A percentile compares a stretch with the other conserved stretches of the same genome.
These are phyloP conservation scores for Poecile atricapillus DNA, from an alignment of 2,113 vertebrate genomes.

Conservation along the genomic window DNA sequence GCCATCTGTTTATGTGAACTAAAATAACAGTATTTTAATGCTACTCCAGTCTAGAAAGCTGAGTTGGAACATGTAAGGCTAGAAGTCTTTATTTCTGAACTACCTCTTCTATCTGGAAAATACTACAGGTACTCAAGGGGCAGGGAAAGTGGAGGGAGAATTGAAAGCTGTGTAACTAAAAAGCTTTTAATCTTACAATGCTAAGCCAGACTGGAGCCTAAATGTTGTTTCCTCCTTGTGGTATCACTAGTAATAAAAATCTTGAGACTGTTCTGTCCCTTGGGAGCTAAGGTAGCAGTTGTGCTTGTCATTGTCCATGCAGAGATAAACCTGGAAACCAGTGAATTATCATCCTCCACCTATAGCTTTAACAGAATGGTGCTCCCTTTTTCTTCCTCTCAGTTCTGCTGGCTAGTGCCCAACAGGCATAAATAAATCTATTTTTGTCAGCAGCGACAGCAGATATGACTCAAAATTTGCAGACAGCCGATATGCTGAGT, in stretches of 20 bases:
- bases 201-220: not conserved
- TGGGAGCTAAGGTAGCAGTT: not conserved
- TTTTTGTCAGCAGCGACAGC: not conserved
- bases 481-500: constrained; percentile 53
- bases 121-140: not conserved
- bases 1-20: not conserved
- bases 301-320: not conserved
- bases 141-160: not conserved
- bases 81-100: not conserved
- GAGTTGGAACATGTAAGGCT: not conserved
- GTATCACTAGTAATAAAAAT: not conserved
- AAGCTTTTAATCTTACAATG: not conserved
- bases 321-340: not conserved
- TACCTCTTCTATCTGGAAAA: not conserved
- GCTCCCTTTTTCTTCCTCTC: not conserved
- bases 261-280: not conserved
- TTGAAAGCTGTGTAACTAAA: not conserved
- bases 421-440: constrained; percentile 44
- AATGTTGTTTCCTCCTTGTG: not conserved
- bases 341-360: not conserved
- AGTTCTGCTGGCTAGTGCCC: constrained; percentile 19
- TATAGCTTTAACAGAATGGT: not conserved
- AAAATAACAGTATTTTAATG: not conserved
- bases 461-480: constrained; percentile 56
- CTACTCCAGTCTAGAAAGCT: not conserved